Evolutionary conservation across 2,113 vertebrate species (phyloP).

Genomic region (Oophaga pumilio): DNA sequence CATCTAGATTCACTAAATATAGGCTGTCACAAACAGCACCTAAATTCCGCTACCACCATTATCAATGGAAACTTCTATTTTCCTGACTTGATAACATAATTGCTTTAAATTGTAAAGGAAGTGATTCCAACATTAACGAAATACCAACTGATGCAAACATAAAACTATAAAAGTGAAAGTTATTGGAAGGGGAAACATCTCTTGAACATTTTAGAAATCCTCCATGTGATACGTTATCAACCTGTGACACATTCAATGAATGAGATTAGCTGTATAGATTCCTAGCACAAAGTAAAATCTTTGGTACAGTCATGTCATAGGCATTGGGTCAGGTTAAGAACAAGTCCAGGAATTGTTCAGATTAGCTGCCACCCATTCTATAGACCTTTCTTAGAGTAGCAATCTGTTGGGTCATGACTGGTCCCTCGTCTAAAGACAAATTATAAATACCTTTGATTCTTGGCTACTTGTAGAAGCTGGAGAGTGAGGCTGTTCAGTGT

Average conservation of each 20-base stretch:
- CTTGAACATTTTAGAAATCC: not conserved
- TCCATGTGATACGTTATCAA: not conserved
- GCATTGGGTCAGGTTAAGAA: not conserved
- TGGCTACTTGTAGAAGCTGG: conserved; percentile 53
- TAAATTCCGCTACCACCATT: not conserved
- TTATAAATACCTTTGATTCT: conserved; percentile 55
- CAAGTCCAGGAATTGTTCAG: not conserved
- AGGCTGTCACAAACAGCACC: not conserved
- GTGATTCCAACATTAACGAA: not conserved
- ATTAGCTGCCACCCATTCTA: not conserved
- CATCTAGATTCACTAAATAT: not conserved
- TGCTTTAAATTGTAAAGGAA: not conserved
- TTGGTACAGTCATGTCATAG: not conserved
- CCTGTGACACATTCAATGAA: not conserved
- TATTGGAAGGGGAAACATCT: not conserved
- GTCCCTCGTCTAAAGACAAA: not conserved
- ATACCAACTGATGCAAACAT: not conserved
- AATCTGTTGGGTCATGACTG: not conserved
- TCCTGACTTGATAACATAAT: not conserved
- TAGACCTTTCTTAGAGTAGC: not conserved
- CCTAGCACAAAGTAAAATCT: not conserved
- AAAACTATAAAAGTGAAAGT: not conserved
- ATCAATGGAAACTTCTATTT: not conserved
- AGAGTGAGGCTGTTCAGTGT: conserved; percentile 45
- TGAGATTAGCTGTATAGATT: not conserved